phyloP scores from a whole-genome alignment of 2,888 invertebrate genomes.

The Eilema caniola region DNA sequence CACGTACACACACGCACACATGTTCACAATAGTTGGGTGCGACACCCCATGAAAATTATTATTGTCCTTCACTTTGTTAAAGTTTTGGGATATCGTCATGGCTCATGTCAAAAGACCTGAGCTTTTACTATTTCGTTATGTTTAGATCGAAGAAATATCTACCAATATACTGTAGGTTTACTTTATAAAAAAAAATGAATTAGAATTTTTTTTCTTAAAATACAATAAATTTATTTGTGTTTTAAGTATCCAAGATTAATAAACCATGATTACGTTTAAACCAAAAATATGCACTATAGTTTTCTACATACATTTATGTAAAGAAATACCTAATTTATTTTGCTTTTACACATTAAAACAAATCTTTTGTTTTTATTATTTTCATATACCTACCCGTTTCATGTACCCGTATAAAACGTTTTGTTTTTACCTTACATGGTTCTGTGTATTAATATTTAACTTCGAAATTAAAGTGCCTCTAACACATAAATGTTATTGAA shows the following conservation, averaged over 20 bases:
- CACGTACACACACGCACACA: slow-evolving; percentile 60
- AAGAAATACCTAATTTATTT: too few species aligned
- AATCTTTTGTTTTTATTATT: neutral
- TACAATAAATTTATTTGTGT: neutral
- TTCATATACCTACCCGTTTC: too few species aligned
- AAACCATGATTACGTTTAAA: too few species aligned
- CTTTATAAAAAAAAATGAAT: too few species aligned
- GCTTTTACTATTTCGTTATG: neutral
- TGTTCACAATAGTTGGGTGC: slow-evolving; percentile 61
- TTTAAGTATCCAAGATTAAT: neutral
- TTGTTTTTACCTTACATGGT: neutral
- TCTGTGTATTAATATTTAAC: neutral
- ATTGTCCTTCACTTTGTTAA: slow-evolving; percentile 58
- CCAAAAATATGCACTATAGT: too few species aligned
- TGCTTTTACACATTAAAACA: neutral
- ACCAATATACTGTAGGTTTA: neutral
- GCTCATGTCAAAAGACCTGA: slow-evolving; percentile 24
- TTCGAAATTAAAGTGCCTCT: neutral
- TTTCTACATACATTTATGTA: too few species aligned
- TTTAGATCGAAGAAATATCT: neutral
- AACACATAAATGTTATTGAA: slow-evolving; percentile 41
- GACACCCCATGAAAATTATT: slow-evolving; percentile 74
- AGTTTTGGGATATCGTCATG: slow-evolving; percentile 40
- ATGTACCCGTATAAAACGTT: too few species aligned
- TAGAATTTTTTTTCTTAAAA: neutral